A percentile compares a stretch with the other conserved stretches of the same genome.
phyloP scores from a whole-genome alignment of 1,140 invertebrate species.

The Bilobella aurantiaca region DNA sequence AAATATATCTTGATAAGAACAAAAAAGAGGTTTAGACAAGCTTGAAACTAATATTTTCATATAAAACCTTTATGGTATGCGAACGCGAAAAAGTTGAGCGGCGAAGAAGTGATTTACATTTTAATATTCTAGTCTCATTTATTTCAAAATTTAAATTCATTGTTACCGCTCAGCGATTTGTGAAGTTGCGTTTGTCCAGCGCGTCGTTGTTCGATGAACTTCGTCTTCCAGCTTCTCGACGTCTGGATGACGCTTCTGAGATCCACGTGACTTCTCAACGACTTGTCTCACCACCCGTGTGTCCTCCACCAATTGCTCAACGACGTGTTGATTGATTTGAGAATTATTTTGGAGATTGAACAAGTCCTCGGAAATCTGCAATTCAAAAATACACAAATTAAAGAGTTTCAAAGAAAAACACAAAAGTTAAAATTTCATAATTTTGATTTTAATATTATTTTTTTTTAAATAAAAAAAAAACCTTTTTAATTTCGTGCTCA shows the following conservation, averaged over 20 bases:
- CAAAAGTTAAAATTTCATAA: too few relatives aligned
- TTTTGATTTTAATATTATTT: too few relatives aligned
- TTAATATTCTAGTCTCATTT: too few relatives aligned
- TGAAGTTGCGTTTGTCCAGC: slow-evolving; percentile 83
- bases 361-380: slow-evolving; percentile 53
- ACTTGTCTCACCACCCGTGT: slow-evolving; percentile 71
- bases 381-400: neutral
- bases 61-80: too few relatives aligned
- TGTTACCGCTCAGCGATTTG: slow-evolving; percentile 84
- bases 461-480: slow-evolving; percentile 36
- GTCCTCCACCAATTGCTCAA: slow-evolving; percentile 84
- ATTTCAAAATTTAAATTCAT: too few relatives aligned
- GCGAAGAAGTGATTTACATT: too few relatives aligned
- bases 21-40: too few relatives aligned
- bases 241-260: slow-evolving; percentile 60
- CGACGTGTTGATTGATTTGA: slow-evolving; percentile 67
- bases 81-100: too few relatives aligned
- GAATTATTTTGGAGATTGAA: slow-evolving; percentile 68
- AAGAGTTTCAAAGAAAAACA: too few relatives aligned
- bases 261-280: slow-evolving; percentile 68
- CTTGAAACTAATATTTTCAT: too few relatives aligned
- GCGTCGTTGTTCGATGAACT: slow-evolving; percentile 68
- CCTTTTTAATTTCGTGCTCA: slow-evolving; percentile 58
- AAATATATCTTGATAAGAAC: too few relatives aligned
- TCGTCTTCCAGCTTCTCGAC: slow-evolving; percentile 89